Evolutionary conservation across 2,888 invertebrate genomes (phyloP), one percentile per base, ranked within the genome.

Genomic region (Drosophila meridiana): DNA sequence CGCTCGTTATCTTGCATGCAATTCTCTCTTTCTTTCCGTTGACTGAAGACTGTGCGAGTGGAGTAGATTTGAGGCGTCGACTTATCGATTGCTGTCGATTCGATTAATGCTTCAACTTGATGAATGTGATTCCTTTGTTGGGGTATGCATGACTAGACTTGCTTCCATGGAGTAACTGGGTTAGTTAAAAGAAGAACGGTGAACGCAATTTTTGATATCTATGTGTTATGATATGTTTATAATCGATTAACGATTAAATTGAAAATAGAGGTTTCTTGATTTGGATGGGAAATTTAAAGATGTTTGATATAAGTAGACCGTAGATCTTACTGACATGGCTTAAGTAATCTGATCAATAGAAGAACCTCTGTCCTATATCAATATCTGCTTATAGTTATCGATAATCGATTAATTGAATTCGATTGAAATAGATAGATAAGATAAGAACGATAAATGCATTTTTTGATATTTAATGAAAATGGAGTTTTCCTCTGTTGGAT

Each of bases 81-180:
- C 3, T 30, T 50, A 62, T 72, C 70, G 73, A 62, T 57, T 56
- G 28, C 8, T 53, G 13, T 4, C 0, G 4, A 40, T 26, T 56
- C 40, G 40, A 40, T 55, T 5, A 40, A 40, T n/a, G 30, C 28
- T 40, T 6, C 9, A 53, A 4, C 36, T n/a, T 8, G 1, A 6
- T 6, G 7, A 13, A 36, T 26, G 13, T 2, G 14, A 32, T n/a
- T 6, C 11, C 2, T 9, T 14, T 32, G 2, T 0, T 20, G 11
- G 26, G 4, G 8, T n/a, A 43, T 43, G 34, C 34, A 34, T 8
- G 9, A 8, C 34, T 34, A 34, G 34, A 9, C 8, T 14, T 40
- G 40, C 13, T 38, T 38, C 4, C 13, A 38, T 38, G 20, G 20
- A 20, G 20, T 1, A 20, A 20, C 20, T 20, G 20, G 20, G 20